Conservation (phyloP, 2,888 invertebrate genomes). For the Lasius fuliginosus region DNA sequence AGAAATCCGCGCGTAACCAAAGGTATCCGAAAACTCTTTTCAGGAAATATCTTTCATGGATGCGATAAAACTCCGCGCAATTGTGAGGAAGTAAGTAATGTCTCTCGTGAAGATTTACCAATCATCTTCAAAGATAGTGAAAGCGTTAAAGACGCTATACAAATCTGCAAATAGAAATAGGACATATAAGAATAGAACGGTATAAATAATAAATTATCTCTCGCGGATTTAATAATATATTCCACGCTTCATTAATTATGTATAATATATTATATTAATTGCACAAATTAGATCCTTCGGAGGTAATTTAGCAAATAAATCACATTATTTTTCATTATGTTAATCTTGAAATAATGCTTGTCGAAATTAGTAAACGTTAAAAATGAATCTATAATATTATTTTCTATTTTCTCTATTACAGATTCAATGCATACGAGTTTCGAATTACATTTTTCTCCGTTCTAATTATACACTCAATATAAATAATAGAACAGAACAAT, state of each 20-base stretch:
- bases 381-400: background rate
- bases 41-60: constrained; percentile 34
- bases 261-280: background rate
- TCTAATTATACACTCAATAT: background rate
- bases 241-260: background rate
- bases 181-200: background rate
- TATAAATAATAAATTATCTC: constrained; percentile 14
- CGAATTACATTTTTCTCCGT: background rate
- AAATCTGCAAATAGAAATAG: background rate
- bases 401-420: background rate
- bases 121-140: constrained; percentile 44
- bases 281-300: background rate
- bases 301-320: background rate
- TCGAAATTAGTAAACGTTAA: background rate
- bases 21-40: constrained; percentile 51
- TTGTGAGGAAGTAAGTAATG: constrained; percentile 44
- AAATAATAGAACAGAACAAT: background rate
- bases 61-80: constrained; percentile 46
- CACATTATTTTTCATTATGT: background rate
- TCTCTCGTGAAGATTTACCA: constrained; percentile 32
- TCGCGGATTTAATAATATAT: background rate
- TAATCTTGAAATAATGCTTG: background rate
- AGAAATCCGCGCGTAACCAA: constrained; percentile 30
- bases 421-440: background rate
- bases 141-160: constrained; percentile 18